Evolutionary conservation across 53 echinoderm and acorn worm genomes (phyloP).

Genomic region (Holothuria leucospilota): DNA sequence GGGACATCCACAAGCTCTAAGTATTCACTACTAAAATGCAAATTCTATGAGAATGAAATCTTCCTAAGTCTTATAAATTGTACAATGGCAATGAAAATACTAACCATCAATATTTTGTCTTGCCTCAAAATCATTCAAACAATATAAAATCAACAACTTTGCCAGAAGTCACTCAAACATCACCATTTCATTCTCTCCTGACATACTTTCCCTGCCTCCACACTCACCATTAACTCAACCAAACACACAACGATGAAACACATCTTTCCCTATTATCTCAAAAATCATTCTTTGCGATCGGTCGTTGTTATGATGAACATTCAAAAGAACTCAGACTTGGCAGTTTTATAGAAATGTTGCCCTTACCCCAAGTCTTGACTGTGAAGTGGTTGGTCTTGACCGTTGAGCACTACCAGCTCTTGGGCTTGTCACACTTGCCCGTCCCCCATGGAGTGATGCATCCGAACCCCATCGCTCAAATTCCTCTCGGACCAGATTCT

Average conservation of each 20-base stretch:
- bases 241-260: not conserved
- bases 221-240: no score
- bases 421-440: slow-evolving; percentile 61
- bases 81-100: no score
- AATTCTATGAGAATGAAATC: no score
- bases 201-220: no score
- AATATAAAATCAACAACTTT: no score
- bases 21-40: no score
- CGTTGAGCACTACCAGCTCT: slow-evolving; percentile 75
- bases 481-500: slow-evolving; percentile 94
- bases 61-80: no score
- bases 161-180: no score
- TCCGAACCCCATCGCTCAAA: slow-evolving; percentile 99
- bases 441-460: slow-evolving; percentile 75
- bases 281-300: not conserved
- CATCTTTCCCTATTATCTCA: not conserved
- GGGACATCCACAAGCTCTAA: no score
- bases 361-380: slow-evolving; percentile 67
- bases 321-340: not conserved
- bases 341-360: not conserved
- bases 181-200: no score
- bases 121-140: no score
- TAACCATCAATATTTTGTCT: no score
- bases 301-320: not conserved
- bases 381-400: slow-evolving; percentile 77